Evolutionary conservation across 2,113 vertebrate genomes (phyloP), one percentile per base, ranked within the genome.

Genomic region (Rhabdornis inornatus): DNA sequence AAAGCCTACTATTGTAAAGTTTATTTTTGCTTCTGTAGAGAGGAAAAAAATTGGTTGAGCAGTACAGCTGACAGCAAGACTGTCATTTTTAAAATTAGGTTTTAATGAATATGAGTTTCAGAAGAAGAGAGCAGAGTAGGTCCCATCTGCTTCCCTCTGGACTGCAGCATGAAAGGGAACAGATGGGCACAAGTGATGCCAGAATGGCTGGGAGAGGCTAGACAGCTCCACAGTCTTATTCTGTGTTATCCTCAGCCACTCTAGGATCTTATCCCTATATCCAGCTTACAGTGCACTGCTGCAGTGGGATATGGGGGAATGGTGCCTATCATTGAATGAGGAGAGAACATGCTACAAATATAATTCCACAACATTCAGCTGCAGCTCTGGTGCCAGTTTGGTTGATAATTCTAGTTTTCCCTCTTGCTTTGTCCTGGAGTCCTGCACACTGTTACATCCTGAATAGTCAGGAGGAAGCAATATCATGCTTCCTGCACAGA

Each of bases 141-240:
- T 77, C 89, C 94, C 96, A 96, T 97, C 96, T 97, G 96, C 81
- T 97, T 87, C 52, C 83, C 61, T 92, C 90, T 95, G 95, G 96
- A 96, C 74, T 87, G 69, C 44, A 77, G 81, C 61, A 75, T 75
- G 76, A 95, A 94, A 66, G 63, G 56, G 93, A 97, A 92, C 96
- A 97, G 97, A 96, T 97, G 96, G 95, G 37, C 72, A 70, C 33
- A 39, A 95, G 63, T 70, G 82, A 56, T 92, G 95, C 95, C 89
- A 93, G 75, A 91, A 88, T 40, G 68, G 42, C 78, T 94, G 83
- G 35, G 68, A 96, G 68, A 90, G 59, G 33, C 45, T 47, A 64
- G 45, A 82, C 57, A 71, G 37, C 79, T 90, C 61, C 75, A 70
- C 5, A 76, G 55, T 59, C 47, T 53, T 79, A 79, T 82, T 94